phyloP scores from a whole-genome alignment of 2,113 vertebrate species.

The Platanista minor region DNA sequence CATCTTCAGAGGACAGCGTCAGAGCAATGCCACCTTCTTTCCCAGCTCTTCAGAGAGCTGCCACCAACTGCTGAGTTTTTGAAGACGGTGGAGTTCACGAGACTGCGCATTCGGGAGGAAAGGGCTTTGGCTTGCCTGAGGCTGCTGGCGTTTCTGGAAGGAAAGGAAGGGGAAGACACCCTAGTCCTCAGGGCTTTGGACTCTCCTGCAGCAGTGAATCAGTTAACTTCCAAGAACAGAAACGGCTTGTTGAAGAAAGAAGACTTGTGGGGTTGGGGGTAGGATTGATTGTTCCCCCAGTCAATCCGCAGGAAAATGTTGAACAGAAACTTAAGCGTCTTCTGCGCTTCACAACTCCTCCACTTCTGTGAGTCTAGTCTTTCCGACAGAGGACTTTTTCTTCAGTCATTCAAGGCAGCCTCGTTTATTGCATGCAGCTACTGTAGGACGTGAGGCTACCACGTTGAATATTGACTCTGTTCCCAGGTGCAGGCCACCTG shows the following conservation, averaged over 20 bases:
- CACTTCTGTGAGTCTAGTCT: background rate
- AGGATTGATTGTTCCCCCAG: background rate
- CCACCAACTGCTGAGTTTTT: constrained; percentile 88
- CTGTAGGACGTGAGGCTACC: constrained; percentile 69
- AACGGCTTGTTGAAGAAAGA: background rate
- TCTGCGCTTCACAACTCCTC: background rate
- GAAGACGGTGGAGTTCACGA: constrained; percentile 85
- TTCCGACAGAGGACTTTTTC: constrained; percentile 39
- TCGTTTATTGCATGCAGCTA: constrained; percentile 67
- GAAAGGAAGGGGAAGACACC: background rate
- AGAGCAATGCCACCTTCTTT: constrained; percentile 59
- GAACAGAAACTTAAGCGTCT: background rate
- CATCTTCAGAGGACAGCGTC: constrained; percentile 73
- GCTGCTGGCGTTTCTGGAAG: constrained; percentile 76
- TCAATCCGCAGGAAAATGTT: background rate
- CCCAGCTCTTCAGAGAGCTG: constrained; percentile 78
- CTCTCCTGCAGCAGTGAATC: background rate
- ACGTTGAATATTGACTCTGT: constrained; percentile 54
- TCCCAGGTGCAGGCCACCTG: constrained; percentile 80
- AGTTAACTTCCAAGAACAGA: background rate
- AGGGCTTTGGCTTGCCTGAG: constrained; percentile 81
- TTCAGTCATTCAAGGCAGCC: constrained; percentile 63
- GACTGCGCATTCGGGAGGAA: constrained; percentile 83
- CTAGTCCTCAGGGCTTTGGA: background rate
- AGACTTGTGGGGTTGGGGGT: background rate